Evolutionary conservation across 1,140 invertebrate species (phyloP).

Genomic region (Sycophila sp.): DNA sequence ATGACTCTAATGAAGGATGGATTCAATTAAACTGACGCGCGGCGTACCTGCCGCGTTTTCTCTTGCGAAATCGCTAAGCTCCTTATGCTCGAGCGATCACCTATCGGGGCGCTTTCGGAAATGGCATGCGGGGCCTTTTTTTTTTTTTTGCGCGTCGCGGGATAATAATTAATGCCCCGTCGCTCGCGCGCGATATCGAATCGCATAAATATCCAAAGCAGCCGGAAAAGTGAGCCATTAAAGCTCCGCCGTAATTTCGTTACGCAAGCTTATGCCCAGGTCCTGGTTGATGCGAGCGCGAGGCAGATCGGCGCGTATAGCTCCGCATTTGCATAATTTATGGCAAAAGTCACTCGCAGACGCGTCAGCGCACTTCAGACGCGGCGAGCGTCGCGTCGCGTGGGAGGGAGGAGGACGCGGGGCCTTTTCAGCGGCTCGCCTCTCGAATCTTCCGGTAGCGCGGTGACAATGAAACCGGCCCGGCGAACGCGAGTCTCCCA

Average conservation of each 20-base stretch:
- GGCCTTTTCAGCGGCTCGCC: not conserved
- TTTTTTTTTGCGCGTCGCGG: not conserved
- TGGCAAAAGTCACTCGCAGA: constrained; percentile 7
- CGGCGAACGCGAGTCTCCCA: not conserved
- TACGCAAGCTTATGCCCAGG: no score
- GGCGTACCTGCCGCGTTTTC: not conserved
- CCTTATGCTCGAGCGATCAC: no score
- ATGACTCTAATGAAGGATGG: not conserved
- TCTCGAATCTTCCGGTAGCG: no score
- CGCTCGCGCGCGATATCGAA: not conserved
- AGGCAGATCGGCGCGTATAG: not conserved
- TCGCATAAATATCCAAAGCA: not conserved
- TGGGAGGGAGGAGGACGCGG: not conserved
- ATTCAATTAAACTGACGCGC: not conserved
- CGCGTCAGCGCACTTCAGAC: constrained; percentile 2
- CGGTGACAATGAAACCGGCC: not conserved
- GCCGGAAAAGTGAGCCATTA: not conserved
- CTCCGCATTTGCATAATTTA: constrained; percentile 5
- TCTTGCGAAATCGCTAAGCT: no score
- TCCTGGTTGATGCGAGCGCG: no score
- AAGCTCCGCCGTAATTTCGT: not conserved
- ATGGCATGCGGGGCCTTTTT: not conserved
- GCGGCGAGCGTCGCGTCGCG: not conserved
- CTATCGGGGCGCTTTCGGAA: no score
- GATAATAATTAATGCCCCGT: not conserved